Evolutionary conservation across 2,797 vertebrate genomes (phyloP), one percentile per base, ranked within the genome.

Genomic region (Novumbra hubbsi): DNA sequence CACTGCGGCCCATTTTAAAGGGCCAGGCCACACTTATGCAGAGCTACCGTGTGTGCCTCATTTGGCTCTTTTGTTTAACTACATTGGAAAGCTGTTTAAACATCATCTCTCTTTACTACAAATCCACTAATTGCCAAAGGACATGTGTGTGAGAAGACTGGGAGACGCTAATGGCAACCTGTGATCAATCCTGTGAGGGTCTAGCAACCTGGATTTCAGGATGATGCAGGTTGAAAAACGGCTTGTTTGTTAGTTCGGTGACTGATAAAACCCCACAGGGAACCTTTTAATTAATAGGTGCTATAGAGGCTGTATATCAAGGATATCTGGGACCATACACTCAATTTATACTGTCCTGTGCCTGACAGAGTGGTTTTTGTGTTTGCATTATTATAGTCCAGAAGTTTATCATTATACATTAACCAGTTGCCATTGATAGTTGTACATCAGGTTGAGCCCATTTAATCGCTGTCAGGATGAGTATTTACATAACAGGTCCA

Each of bases 401-500:
- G 21, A 24, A 14, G 55, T 24, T 4, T 60, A 21, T 60, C 21
- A 60, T 24, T 60, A 24, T 60, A 60, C 55, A 60, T 60, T 24
- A 60, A 60, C 62, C 28, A 64, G 28, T 19, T 64, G 28, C 28
- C 62, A 64, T 64, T 64, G 24, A 64, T 64, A 64, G 62, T 64
- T 64, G 15, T 64, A 64, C 62, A 64, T 17, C 24, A 64, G 62
- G 17, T 15, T 64, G 28, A 64, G 3, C 21, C 49, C 30, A 57
- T 74, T 74, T 68, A 68, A 68, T 34, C 21, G 5, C 45, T 34
- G 30, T 24, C 11, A 57, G 65, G 49, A 41, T 67, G n/a, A 7
- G 24, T 12, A 68, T 68, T 66, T 74, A 28, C 60, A 72, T 68
- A 74, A 74, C 49, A 74, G 68, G 63, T 7, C 64, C 71, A 11